Base-by-base conservation (phyloP, 2,113 vertebrate genomes). In the Charina bottae region DNA sequence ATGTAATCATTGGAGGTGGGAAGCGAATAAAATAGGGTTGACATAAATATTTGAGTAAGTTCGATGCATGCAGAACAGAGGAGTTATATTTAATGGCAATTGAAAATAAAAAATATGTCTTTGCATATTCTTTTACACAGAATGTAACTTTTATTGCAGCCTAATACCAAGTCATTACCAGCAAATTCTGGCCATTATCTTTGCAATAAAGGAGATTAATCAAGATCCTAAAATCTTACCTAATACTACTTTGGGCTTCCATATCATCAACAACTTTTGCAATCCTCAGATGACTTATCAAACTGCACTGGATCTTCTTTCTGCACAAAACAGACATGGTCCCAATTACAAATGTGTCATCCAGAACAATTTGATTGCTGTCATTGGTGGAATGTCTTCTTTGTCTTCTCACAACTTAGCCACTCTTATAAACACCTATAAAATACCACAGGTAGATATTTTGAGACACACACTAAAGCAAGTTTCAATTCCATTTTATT, bases 131-230 rank as follows among this genome's bases (percentile, higher is more conserved):
- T 33, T 83, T 54, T 54, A 54, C 2, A 24, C 46, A 85, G 49
- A 23, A 54, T 55, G 5, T 28, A 85, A 15, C 6, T 26, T 89
- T 62, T 49, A 64, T 89, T 89, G 24, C 59, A 89, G 59, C 28
- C 12, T 64, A 26, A 42, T 53, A 15, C 37, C 87, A 9, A 89
- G 46, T 6, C 26, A 89, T 42, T 89, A 89, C 3, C 87, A 64
- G 87, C 19, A 64, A 4, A 46, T 89, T 24, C 59, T 89, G 8
- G 59, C 87, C 24, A 4, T 89, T 23, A 17, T 28, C 46, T 89
- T 89, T 89, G 87, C 87, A 28, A 7, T 89, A 49, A 13, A 89
- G 7, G 59, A 89, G 42, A 89, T 89, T 13, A 89, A 64, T 15
- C 3, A 28, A 28, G 17, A 64, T 28, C 42, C 37, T 13, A 62